Evolutionary conservation across 1,140 invertebrate genomes (phyloP).

Genomic region (Coelopa frigida): DNA sequence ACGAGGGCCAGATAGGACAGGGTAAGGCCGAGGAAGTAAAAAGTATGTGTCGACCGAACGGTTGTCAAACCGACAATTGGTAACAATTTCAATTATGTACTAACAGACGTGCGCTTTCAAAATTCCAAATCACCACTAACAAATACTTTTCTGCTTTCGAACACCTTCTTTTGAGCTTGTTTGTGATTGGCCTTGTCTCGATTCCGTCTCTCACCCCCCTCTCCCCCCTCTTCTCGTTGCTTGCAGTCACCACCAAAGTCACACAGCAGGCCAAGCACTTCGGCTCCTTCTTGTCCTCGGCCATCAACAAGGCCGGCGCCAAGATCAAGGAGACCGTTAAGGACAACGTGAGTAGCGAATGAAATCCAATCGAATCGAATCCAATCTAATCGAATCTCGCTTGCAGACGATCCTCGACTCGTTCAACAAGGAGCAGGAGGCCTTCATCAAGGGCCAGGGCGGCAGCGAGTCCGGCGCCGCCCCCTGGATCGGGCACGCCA

Average conservation of each 20-base stretch:
- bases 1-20: constrained; percentile 69
- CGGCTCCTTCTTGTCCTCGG: constrained; percentile 84
- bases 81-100: constrained; percentile 10
- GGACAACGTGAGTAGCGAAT: constrained; percentile 71
- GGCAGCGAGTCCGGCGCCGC: constrained; percentile 69
- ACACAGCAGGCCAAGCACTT: constrained; percentile 85
- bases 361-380: too few relatives aligned
- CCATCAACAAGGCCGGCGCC: constrained; percentile 83
- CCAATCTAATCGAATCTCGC: constrained; percentile 20
- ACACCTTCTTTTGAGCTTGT: too few relatives aligned
- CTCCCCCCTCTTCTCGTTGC: too few relatives aligned
- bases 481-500: constrained; percentile 85
- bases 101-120: too few relatives aligned
- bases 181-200: too few relatives aligned
- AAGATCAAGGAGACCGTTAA: constrained; percentile 94
- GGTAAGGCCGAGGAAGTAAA: constrained; percentile 54
- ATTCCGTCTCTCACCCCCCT: too few relatives aligned
- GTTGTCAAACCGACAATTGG: constrained; percentile 12
- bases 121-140: not conserved
- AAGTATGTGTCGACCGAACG: constrained; percentile 43
- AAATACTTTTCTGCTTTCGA: too few relatives aligned
- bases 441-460: constrained; percentile 83
- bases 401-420: constrained; percentile 87
- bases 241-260: constrained; percentile 79
- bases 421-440: constrained; percentile 94